Base-by-base conservation (phyloP, 1,140 invertebrate genomes). In the Matsumurasca onukii region DNA sequence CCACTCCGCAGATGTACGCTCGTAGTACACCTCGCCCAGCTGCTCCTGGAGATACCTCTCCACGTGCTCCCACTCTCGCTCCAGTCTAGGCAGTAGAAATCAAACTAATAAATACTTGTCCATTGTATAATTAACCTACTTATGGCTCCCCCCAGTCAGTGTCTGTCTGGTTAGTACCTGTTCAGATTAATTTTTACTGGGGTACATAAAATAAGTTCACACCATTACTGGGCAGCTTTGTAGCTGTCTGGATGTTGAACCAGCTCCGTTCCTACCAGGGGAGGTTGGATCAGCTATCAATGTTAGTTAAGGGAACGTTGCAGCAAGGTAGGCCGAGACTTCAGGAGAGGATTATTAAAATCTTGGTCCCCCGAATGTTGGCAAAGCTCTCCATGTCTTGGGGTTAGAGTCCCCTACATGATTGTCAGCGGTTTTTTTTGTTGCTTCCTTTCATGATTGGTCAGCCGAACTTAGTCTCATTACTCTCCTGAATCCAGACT, bases 1-100 rank as follows among this genome's bases (percentile, higher is more conserved):
- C 80, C 85, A 84, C 73, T 86, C 85, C 15, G 85, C 83, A 12
- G 84, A 77, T 30, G 80, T 84, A 1, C 82, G 76, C 5, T 77
- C 71, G 65, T 82, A 85, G 66, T 82, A 85, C 34, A 83, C 77
- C 27, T 76, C 75, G 71, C 84, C 81, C 78, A 86, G 79, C 73
- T 84, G 78, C 34, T 79, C 74, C 66, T 79, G 79, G 68, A 86
- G 69, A 72, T 83, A 85, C 31, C 78, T 78, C 75, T 86, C 85
- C 5, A 86, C 66, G 0, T 82, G 80, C 30, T 81, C 78, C 27
- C 85, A 70, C 75, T 86, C 85, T 30, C 81, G 71, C 13, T 83
- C 70, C 69, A 86, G 76, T 59, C 85, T 86, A 65, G 52, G 77
- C 76, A 71, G 57, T 72, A 48, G 70, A 70, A 66, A 62, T 48